A percentile compares a stretch with the other conserved stretches of the same genome.
phyloP scores from a whole-genome alignment of 2,888 invertebrate genomes.

The Julus scandinavius region DNA sequence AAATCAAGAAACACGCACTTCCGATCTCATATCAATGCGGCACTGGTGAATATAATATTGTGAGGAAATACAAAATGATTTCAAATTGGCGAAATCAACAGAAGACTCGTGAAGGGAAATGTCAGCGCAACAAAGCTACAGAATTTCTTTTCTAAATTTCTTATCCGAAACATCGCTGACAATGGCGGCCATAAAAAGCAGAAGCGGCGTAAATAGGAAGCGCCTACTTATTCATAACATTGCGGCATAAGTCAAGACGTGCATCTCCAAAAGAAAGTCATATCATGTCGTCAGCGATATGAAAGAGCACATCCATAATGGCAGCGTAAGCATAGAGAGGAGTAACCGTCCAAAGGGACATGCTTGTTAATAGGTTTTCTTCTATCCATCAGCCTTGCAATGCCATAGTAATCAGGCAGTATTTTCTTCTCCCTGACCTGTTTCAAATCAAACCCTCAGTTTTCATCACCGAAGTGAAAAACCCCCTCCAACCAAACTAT shows the following conservation, averaged over 20 bases:
- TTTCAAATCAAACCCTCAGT: constrained; percentile 13
- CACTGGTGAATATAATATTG: background rate
- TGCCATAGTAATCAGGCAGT: constrained; percentile 13
- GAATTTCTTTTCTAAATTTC: constrained; percentile 27
- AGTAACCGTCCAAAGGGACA: constrained; percentile 21
- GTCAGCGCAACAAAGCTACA: constrained; percentile 21
- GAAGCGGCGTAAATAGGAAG: background rate
- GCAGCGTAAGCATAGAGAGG: background rate
- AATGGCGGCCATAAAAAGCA: background rate
- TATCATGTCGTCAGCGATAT: constrained; percentile 9
- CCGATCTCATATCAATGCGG: background rate
- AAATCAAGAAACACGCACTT: background rate
- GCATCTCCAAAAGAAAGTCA: background rate
- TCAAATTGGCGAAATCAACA: constrained; percentile 27
- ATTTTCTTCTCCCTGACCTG: constrained; percentile 33
- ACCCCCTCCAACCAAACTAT: constrained; percentile 27
- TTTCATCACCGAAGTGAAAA: constrained; percentile 27
- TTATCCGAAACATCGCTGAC: background rate
- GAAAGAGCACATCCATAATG: constrained; percentile 13
- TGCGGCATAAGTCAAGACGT: background rate
- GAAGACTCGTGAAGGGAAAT: background rate
- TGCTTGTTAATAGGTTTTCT: constrained; percentile 10
- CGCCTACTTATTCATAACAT: background rate
- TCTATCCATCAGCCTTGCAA: constrained; percentile 10
- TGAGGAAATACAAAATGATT: constrained; percentile 23